phyloP scores from a whole-genome alignment of 2,888 invertebrate species.

The Argynnis bischoffii region DNA sequence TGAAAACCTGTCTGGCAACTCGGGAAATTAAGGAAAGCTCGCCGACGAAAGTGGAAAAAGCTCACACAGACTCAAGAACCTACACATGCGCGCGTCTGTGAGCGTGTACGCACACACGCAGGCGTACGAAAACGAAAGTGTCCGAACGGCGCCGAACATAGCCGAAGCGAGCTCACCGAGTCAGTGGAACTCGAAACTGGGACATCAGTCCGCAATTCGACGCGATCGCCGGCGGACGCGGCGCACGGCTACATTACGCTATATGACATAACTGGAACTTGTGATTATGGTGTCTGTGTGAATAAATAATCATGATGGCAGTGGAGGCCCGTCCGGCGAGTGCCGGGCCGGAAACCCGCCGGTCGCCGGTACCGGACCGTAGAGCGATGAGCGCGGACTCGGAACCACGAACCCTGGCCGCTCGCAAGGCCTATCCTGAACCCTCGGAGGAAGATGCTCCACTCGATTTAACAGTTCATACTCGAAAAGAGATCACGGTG shows the following conservation, averaged over 20 bases:
- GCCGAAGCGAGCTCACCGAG: constrained; percentile 81
- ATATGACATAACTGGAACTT: constrained; percentile 76
- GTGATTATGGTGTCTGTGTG: constrained; percentile 77
- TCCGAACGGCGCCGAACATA: constrained; percentile 73
- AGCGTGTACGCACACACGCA: constrained; percentile 52
- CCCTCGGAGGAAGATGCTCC: constrained; percentile 85
- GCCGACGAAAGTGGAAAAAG: constrained; percentile 78
- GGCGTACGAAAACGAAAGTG: constrained; percentile 81
- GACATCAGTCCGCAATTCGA: constrained; percentile 84
- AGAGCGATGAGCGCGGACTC: constrained; percentile 66
- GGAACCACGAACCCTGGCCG: constrained; percentile 77
- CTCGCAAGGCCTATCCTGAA: constrained; percentile 78
- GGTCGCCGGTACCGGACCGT: constrained; percentile 59
- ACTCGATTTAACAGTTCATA: constrained; percentile 87
- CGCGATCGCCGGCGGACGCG: constrained; percentile 77
- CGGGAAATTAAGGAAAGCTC: constrained; percentile 78
- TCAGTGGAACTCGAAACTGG: constrained; percentile 84
- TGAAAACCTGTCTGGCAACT: constrained; percentile 73
- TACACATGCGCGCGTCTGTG: constrained; percentile 33
- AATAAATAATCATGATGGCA: constrained; percentile 76
- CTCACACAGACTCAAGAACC: constrained; percentile 51
- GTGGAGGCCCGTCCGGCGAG: constrained; percentile 77
- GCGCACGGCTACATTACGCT: constrained; percentile 66
- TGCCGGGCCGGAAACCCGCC: constrained; percentile 61
- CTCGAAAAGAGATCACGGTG: constrained; percentile 75